These are phyloP conservation scores for Buathra laborator DNA, from an alignment of 2,888 invertebrate species.

Conservation along the genomic window DNA sequence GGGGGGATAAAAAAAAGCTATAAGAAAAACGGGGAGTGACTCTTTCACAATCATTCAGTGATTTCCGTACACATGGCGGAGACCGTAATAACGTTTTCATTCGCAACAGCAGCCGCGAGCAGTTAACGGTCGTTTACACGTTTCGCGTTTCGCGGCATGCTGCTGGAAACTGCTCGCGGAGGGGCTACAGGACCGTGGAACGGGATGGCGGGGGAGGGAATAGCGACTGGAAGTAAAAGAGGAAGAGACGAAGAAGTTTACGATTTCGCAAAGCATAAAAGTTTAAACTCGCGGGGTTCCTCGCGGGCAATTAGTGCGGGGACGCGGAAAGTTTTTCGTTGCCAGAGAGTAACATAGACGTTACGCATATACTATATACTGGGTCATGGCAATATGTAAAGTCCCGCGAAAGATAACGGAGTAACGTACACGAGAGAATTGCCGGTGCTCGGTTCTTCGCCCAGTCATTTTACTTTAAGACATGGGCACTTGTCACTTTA, in stretches of 20 bases:
- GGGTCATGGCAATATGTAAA: not conserved
- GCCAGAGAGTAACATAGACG: constrained; percentile 17
- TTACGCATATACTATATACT: constrained; percentile 22
- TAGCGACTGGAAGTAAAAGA: constrained; percentile 6
- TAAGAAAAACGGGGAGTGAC: constrained; percentile 13
- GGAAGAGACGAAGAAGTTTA: constrained; percentile 43
- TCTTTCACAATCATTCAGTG: constrained; percentile 30
- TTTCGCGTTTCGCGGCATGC: constrained; percentile 11
- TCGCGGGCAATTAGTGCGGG: constrained; percentile 30
- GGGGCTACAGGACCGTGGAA: not conserved
- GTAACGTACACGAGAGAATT: not conserved
- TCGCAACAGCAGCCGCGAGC: constrained; percentile 44
- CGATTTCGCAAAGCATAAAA: constrained; percentile 43
- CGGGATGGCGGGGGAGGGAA: not conserved
- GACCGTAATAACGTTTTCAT: constrained; percentile 45
- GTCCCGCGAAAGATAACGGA: constrained; percentile 16
- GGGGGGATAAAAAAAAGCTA: not conserved
- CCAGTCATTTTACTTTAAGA: not conserved
- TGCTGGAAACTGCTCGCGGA: constrained; percentile 3
- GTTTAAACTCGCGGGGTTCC: constrained; percentile 35
- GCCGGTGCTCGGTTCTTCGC: not conserved
- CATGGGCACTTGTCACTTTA: not conserved
- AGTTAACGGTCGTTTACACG: constrained; percentile 40
- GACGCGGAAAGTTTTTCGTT: constrained; percentile 26
- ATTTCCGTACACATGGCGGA: constrained; percentile 39